These are phyloP conservation scores for Ectropis grisescens DNA, from an alignment of 1,140 invertebrate species.

Conservation along the genomic window DNA sequence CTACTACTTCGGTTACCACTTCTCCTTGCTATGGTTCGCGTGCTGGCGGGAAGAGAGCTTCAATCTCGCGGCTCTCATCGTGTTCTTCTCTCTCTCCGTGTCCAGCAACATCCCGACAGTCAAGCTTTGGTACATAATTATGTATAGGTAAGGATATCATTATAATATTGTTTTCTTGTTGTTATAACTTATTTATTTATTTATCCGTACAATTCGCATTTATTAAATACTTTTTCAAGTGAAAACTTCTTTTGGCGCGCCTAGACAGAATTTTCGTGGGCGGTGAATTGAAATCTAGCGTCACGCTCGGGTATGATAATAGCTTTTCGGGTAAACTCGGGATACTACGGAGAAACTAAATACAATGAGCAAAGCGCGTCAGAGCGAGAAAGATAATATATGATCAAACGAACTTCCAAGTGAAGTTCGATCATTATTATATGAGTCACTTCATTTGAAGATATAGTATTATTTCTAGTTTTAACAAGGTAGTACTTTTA, in stretches of 20 bases:
- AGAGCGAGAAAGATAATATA: no score
- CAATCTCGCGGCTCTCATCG: slow-evolving; percentile 15
- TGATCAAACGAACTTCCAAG: no score
- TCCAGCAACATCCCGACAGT: slow-evolving; percentile 21
- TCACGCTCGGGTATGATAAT: no score
- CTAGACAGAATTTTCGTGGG: no score
- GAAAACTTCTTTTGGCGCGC: no score
- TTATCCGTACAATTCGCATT: slow-evolving; percentile 3
- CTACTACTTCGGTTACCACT: slow-evolving; percentile 13
- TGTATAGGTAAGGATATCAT: slow-evolving; percentile 18
- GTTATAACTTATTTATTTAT: slow-evolving; percentile 5
- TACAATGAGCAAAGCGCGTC: not conserved
- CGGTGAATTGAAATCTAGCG: no score
- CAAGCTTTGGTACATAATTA: slow-evolving; percentile 26
- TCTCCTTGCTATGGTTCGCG: slow-evolving; percentile 25
- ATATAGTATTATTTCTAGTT: no score
- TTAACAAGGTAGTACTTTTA: no score
- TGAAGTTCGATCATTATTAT: no score
- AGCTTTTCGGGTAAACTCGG: no score
- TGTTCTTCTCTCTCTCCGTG: slow-evolving; percentile 19
- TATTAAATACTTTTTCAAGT: not conserved
- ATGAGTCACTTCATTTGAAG: no score
- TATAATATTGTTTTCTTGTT: slow-evolving; percentile 1
- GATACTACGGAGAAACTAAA: not conserved
- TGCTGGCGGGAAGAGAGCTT: slow-evolving; percentile 12